Conservation (phyloP, 1,140 invertebrate genomes). For the Drosophila burlai region DNA sequence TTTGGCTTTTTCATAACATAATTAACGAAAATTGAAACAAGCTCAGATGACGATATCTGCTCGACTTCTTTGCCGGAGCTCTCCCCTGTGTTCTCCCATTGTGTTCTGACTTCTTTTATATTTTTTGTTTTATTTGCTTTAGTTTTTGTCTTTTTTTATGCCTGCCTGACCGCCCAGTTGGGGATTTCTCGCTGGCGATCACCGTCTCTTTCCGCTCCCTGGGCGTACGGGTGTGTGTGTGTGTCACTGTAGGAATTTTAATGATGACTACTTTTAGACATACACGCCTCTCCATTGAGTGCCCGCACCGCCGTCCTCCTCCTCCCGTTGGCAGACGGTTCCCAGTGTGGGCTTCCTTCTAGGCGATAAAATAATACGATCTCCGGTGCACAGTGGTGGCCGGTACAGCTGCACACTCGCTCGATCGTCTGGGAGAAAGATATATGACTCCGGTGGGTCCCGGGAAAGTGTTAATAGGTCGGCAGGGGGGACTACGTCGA, state of each 20-base stretch:
- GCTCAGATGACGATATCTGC: constrained; percentile 49
- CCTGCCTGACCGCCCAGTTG: constrained; percentile 67
- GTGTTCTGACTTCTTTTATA: constrained; percentile 30
- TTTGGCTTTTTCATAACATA: constrained; percentile 73
- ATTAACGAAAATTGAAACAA: constrained; percentile 80
- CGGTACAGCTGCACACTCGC: constrained; percentile 25
- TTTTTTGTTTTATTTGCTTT: constrained; percentile 11
- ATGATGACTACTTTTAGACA: constrained; percentile 83
- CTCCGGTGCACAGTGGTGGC: constrained; percentile 40
- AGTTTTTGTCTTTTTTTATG: constrained; percentile 1
- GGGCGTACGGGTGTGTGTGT: constrained; percentile 50
- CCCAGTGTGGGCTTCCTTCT: constrained; percentile 47
- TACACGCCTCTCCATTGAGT: constrained; percentile 78
- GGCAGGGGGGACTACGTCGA: neutral
- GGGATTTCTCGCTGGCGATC: constrained; percentile 42
- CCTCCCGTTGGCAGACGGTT: neutral
- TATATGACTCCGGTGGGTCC: constrained; percentile 11
- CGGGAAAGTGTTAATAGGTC: constrained; percentile 39
- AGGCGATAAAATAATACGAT: constrained; percentile 47
- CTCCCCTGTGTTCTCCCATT: constrained; percentile 43
- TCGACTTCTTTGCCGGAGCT: constrained; percentile 12
- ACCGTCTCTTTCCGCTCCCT: constrained; percentile 20
- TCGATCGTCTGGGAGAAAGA: constrained; percentile 26
- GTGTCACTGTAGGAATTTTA: constrained; percentile 81
- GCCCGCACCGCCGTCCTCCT: constrained; percentile 1